A percentile compares a stretch with the other conserved stretches of the same genome.
Conservation (phyloP, 1,140 invertebrate genomes). For the Samia ricini region DNA sequence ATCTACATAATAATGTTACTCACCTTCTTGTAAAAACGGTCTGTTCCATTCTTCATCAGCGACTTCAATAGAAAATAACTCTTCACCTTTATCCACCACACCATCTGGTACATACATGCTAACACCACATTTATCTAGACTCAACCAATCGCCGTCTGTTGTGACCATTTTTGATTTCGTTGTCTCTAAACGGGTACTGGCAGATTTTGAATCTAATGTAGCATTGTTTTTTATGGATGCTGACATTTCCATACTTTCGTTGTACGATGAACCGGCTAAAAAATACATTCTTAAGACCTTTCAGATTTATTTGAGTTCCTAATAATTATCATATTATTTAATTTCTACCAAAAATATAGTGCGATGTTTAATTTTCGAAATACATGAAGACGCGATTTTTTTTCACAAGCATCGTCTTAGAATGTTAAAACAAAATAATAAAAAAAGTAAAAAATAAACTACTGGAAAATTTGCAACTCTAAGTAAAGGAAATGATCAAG, state of each 20-base stretch:
- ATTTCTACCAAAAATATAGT: too few species aligned
- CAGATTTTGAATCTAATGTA: constrained; percentile 79
- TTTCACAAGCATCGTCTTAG: too few species aligned
- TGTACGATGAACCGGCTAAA: constrained; percentile 84
- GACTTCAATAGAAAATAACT: constrained; percentile 83
- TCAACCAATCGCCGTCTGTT: constrained; percentile 79
- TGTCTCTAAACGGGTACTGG: constrained; percentile 46
- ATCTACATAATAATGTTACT: constrained; percentile 26
- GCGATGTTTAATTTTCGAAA: too few species aligned
- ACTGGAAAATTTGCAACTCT: background rate
- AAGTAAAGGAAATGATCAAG: background rate
- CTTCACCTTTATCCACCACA: constrained; percentile 79
- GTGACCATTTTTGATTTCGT: constrained; percentile 69
- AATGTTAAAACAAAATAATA: too few species aligned
- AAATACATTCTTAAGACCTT: constrained; percentile 29
- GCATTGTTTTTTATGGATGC: constrained; percentile 76
- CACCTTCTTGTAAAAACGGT: constrained; percentile 83
- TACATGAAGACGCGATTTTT: too few species aligned
- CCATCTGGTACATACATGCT: constrained; percentile 84
- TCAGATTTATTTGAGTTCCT: too few species aligned
- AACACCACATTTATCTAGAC: constrained; percentile 83
- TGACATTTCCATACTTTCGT: constrained; percentile 72
- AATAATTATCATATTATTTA: too few species aligned
- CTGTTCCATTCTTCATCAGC: constrained; percentile 84
- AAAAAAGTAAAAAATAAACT: background rate